Conservation (phyloP, 2,797 vertebrate species). For the Gorsachius magnificus region DNA sequence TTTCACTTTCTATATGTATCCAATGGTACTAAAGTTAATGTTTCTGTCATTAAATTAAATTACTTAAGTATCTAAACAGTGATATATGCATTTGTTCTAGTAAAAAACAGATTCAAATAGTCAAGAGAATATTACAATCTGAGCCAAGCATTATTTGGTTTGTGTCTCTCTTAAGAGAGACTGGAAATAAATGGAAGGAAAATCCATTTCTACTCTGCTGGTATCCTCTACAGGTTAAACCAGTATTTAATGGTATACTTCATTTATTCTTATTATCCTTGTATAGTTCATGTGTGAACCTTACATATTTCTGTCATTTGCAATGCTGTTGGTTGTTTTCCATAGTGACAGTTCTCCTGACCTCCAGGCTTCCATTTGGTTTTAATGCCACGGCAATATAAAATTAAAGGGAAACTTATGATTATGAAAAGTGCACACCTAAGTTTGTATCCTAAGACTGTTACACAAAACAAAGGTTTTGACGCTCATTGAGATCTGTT, state of each 20-base stretch:
- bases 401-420: background rate
- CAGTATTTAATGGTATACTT: background rate
- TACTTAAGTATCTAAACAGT: conserved; percentile 8
- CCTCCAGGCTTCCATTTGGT: background rate
- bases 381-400: background rate
- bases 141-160: background rate
- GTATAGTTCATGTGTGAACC: background rate
- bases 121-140: background rate
- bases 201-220: background rate
- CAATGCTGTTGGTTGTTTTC: background rate
- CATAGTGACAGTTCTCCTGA: background rate
- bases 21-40: background rate
- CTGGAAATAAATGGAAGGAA: background rate
- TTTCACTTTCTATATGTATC: background rate
- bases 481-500: background rate
- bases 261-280: background rate
- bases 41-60: background rate
- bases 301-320: background rate
- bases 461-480: background rate
- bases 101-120: background rate
- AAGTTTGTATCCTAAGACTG: background rate
- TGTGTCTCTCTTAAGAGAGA: background rate
- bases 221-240: background rate
- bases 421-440: background rate
- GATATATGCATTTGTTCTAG: background rate